phyloP scores from a whole-genome alignment of 2,888 invertebrate species.

The Anodontia alba region DNA sequence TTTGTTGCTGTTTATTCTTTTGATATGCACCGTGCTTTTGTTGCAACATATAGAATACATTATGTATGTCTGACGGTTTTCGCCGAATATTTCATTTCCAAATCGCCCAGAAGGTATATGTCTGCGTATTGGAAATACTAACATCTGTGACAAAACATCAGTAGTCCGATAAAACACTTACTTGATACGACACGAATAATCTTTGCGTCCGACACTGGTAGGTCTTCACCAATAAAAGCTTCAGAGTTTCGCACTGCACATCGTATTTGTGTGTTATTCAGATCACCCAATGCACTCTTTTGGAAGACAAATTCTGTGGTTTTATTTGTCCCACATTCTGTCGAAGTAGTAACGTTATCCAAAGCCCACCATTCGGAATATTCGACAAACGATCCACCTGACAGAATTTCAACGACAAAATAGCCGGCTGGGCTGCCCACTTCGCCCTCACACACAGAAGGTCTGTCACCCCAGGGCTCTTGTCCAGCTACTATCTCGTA shows the following conservation, averaged over 20 bases:
- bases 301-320: background rate
- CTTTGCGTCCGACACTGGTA: no score
- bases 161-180: no score
- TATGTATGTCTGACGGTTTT: no score
- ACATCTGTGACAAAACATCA: no score
- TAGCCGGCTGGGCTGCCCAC: background rate
- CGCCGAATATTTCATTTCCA: no score
- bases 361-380: background rate
- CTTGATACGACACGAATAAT: background rate
- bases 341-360: background rate
- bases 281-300: background rate
- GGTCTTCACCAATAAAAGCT: no score
- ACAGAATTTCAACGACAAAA: background rate
- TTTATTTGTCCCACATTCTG: background rate
- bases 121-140: no score
- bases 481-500: background rate
- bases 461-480: background rate
- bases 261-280: background rate
- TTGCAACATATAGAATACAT: no score
- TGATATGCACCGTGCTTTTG: no score
- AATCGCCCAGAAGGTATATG: no score
- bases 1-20: no score
- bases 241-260: background rate
- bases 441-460: background rate
- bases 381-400: background rate